phyloP scores from a whole-genome alignment of 92 coral and sea anemone species.

The Micromussa lordhowensis region DNA sequence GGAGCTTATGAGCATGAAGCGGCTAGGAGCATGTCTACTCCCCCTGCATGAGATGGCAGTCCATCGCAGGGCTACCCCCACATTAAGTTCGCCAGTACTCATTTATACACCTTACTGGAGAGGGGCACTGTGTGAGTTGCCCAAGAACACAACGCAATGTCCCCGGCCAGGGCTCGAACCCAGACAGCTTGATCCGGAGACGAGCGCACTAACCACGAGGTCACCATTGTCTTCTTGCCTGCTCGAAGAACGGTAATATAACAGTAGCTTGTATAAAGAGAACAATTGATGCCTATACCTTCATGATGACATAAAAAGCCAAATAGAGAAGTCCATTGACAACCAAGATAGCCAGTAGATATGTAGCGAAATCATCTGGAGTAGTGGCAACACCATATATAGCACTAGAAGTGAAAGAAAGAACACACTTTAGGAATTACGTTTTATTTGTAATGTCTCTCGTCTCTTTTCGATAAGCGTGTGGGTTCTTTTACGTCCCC shows the following conservation, averaged over 20 bases:
- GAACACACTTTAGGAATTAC: not conserved
- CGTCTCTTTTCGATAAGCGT: not conserved
- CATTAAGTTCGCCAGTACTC: too few relatives aligned
- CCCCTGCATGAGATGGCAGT: too few relatives aligned
- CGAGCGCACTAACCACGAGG: too few relatives aligned
- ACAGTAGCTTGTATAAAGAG: not conserved
- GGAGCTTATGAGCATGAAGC: too few relatives aligned
- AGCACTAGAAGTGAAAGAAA: conserved; percentile 66
- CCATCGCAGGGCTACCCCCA: too few relatives aligned
- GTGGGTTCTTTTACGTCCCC: too few relatives aligned
- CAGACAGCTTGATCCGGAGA: too few relatives aligned
- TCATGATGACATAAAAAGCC: conserved; percentile 96
- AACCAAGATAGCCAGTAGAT: conserved; percentile 89
- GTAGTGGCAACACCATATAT: conserved; percentile 84
- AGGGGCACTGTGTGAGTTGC: too few relatives aligned
- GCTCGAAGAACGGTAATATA: not conserved
- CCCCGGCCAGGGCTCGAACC: too few relatives aligned
- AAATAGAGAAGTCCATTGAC: conserved; percentile 94
- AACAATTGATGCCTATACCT: conserved; percentile 55
- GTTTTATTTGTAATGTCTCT: not conserved
- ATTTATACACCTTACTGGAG: too few relatives aligned
- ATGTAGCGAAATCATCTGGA: conserved; percentile 96
- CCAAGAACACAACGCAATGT: too few relatives aligned
- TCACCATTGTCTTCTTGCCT: not conserved
- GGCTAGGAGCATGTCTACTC: too few relatives aligned